These are phyloP conservation scores for Morpho deidamia DNA, from an alignment of 2,888 invertebrate species.

Conservation along the genomic window DNA sequence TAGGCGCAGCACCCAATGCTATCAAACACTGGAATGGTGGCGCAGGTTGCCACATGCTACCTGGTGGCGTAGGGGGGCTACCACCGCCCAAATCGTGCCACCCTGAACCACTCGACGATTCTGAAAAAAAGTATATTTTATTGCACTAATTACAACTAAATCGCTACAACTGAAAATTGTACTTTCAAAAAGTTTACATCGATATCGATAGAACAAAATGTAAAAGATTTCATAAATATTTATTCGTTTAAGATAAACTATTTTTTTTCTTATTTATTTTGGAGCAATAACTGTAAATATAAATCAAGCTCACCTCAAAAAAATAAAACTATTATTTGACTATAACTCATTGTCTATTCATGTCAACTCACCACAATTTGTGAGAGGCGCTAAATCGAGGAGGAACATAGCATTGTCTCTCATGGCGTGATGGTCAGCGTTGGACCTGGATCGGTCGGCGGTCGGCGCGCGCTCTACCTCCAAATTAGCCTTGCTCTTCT, in stretches of 20 bases:
- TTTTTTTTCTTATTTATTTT: too few species aligned
- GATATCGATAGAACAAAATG: too few species aligned
- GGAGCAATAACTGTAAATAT: too few species aligned
- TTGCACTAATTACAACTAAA: background rate
- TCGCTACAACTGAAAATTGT: too few species aligned
- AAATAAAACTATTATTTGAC: too few species aligned
- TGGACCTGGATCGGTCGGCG: conserved; percentile 28
- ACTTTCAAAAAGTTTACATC: too few species aligned
- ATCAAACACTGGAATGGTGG: conserved; percentile 64
- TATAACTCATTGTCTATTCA: too few species aligned
- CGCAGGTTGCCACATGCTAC: conserved; percentile 66
- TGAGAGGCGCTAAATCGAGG: conserved; percentile 90
- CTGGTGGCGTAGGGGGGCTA: conserved; percentile 58
- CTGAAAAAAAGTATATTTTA: conserved; percentile 26
- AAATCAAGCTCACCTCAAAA: too few species aligned
- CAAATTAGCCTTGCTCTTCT: conserved; percentile 43
- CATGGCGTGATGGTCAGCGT: conserved; percentile 83
- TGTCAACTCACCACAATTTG: conserved; percentile 50
- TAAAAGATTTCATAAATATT: too few species aligned
- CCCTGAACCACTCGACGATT: conserved; percentile 41
- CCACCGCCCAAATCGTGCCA: conserved; percentile 42
- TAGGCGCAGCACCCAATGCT: conserved; percentile 58
- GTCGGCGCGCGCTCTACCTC: conserved; percentile 31
- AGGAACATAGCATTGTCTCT: conserved; percentile 97
- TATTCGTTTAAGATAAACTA: too few species aligned